phyloP scores from a whole-genome alignment of 2,797 vertebrate genomes.

The Clarias laeviceps region DNA sequence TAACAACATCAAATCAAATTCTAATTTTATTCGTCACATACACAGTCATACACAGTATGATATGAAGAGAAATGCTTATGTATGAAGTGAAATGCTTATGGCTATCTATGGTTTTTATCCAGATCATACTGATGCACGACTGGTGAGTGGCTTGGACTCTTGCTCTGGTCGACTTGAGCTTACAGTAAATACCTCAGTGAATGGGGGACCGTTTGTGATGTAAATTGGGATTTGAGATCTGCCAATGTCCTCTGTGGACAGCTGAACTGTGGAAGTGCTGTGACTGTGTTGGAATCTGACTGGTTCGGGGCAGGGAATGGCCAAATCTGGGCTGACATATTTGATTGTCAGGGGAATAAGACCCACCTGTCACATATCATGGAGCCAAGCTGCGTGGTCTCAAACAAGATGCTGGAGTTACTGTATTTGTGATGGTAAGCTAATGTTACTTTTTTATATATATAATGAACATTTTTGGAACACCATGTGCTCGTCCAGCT shows the following conservation, averaged over 20 bases:
- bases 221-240: constrained; percentile 50
- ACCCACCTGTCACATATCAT: constrained; percentile 45
- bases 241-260: constrained; percentile 54
- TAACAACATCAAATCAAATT: no score
- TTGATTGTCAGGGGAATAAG: constrained; percentile 53
- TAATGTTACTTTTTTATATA: neutral
- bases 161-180: constrained; percentile 53
- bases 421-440: constrained; percentile 40
- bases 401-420: constrained; percentile 50
- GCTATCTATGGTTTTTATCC: neutral
- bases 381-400: constrained; percentile 47
- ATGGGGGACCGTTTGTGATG: constrained; percentile 54
- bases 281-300: constrained; percentile 42
- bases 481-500: neutral
- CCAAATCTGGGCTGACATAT: constrained; percentile 52
- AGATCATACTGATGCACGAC: constrained; percentile 37
- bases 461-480: neutral
- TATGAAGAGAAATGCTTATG: no score
- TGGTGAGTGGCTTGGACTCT: constrained; percentile 1
- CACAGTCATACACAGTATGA: no score
- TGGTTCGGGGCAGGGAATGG: constrained; percentile 47
- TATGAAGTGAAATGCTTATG: no score
- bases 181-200: constrained; percentile 26
- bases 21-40: no score
- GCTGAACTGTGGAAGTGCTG: constrained; percentile 55